Evolutionary conservation across 2,797 vertebrate genomes (phyloP), one percentile per base, ranked within the genome.

Genomic region (Toxotes lorentzi): DNA sequence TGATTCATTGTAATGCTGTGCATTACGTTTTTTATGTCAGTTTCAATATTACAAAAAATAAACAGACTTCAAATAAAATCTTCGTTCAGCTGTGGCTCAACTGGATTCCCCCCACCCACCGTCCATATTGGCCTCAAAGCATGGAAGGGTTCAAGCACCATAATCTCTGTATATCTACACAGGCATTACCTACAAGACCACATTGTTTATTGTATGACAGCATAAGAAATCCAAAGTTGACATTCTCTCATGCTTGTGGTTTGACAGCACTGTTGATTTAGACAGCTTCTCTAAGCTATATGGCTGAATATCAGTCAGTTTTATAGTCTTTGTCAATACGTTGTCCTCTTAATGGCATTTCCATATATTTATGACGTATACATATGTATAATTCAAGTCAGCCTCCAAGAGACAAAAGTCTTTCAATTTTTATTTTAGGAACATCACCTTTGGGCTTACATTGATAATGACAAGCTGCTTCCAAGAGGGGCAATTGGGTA

Each of bases 401-500:
- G 56, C 11, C 62, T 70, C 34, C 19, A 38, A 68, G 48, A 43
- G 14, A 85, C 73, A 70, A 58, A 67, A 58, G 57, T 65, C 12
- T 77, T 77, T 76, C 66, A 63, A 40, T 79, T 75, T 69, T 13
- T 45, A 71, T 68, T 75, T 82, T 35, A 76, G 40, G 30, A 81
- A 81, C 58, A 69, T 75, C 78, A 81, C 66, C 60, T 86, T 64
- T 78, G 43, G 66, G 73, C 70, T 70, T 53, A 7, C 27, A 79
- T 53, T 72, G 77, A 82, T 66, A 75, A 79, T 85, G 83, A 87
- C 73, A 76, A 78, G 72, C 63, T 50, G 70, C 83, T 68, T 83
- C 74, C 27, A 76, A 75, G 62, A 63, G 32, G 43, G 59, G 32
- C 62, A 66, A 78, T 73, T 78, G 58, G 35, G 53, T 82, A 89